Conservation (phyloP, 2,888 invertebrate genomes). For the Amblyteles armatorius region DNA sequence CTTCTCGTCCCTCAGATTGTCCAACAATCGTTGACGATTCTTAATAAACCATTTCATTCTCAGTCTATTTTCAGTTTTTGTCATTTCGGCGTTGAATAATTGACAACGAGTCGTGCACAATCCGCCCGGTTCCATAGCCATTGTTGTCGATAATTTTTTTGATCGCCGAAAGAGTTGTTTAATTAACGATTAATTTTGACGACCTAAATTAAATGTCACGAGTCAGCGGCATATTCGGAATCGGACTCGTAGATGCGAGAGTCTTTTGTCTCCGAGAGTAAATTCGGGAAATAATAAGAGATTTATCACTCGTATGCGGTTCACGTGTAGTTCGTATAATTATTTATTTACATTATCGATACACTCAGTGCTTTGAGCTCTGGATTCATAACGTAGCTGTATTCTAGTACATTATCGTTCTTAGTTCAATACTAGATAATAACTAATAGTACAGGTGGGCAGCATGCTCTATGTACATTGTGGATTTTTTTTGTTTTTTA, state of each 20-base stretch:
- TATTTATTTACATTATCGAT: slow-evolving; percentile 83
- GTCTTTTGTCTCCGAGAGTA: slow-evolving; percentile 47
- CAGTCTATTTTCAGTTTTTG: slow-evolving; percentile 73
- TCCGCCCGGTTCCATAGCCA: slow-evolving; percentile 64
- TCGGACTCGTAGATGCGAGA: slow-evolving; percentile 3
- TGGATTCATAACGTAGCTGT: slow-evolving; percentile 71
- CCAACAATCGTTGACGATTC: slow-evolving; percentile 77
- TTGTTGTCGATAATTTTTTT: slow-evolving; percentile 49
- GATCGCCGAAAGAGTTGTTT: not conserved
- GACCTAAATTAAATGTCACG: not conserved
- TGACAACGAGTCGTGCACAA: slow-evolving; percentile 79
- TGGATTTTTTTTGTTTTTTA: slow-evolving; percentile 36
- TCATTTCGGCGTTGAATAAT: slow-evolving; percentile 75
- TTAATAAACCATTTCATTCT: slow-evolving; percentile 79
- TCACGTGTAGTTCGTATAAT: slow-evolving; percentile 71
- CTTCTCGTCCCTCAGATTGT: slow-evolving; percentile 72
- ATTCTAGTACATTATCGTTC: slow-evolving; percentile 71
- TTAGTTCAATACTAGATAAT: slow-evolving; percentile 58
- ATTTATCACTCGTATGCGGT: slow-evolving; percentile 1
- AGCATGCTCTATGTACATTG: slow-evolving; percentile 64
- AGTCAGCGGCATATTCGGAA: slow-evolving; percentile 15
- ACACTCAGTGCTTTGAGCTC: slow-evolving; percentile 76
- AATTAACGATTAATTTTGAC: slow-evolving; percentile 11
- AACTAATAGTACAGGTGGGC: slow-evolving; percentile 61
- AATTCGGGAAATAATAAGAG: not conserved